Conservation (phyloP, 2,888 invertebrate genomes). For the Cristatella mucedo region DNA sequence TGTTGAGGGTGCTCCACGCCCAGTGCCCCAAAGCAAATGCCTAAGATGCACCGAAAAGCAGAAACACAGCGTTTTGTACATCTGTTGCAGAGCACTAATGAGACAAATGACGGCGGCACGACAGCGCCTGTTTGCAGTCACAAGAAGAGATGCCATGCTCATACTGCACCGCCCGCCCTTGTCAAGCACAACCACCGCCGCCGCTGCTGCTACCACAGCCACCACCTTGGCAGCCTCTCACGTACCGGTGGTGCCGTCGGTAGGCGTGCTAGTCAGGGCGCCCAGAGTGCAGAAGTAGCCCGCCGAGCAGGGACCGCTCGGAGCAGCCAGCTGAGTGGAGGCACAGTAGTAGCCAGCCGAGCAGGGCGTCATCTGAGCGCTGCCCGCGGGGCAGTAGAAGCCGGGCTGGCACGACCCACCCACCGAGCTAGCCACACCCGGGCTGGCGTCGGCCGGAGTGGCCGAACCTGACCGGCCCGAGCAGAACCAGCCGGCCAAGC, state of each 20-base stretch:
- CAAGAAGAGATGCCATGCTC: no score
- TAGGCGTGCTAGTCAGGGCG: slow-evolving; percentile 13
- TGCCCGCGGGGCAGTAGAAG: slow-evolving; percentile 24
- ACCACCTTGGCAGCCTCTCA: background rate
- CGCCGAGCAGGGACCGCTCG: slow-evolving; percentile 25
- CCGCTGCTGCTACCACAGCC: no score
- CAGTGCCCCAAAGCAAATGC: no score
- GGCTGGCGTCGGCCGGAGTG: slow-evolving; percentile 16
- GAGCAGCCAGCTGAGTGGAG: slow-evolving; percentile 19
- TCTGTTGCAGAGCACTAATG: no score
- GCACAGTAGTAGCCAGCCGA: slow-evolving; percentile 29
- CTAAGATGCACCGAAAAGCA: no score
- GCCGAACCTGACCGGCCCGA: slow-evolving; percentile 18
- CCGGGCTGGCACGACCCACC: slow-evolving; percentile 22
- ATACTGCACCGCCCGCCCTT: no score
- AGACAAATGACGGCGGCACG: no score
- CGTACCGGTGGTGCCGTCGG: slow-evolving; percentile 14
- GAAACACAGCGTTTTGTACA: no score
- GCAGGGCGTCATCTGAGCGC: slow-evolving; percentile 18
- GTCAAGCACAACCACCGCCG: no score
- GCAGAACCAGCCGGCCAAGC: slow-evolving; percentile 32
- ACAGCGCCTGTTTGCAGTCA: no score
- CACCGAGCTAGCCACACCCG: slow-evolving; percentile 13
- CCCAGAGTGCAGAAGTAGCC: slow-evolving; percentile 22
- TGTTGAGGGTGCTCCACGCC: no score